Base-by-base conservation (phyloP, 2,113 vertebrate species). In the Jaculus jaculus region DNA sequence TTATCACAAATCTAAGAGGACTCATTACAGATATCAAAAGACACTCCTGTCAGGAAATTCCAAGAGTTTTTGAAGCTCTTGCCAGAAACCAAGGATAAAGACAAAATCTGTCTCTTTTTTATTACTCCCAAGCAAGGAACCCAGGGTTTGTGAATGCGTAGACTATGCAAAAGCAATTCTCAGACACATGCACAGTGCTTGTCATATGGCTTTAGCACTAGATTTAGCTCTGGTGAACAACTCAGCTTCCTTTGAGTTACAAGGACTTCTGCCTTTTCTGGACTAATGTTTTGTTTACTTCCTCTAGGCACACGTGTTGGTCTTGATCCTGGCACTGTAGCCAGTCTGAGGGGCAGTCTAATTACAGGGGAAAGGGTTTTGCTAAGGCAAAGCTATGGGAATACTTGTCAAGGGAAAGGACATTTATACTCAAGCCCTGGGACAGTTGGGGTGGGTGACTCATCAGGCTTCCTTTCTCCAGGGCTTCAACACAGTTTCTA, bases 301-400 rank as follows among this genome's bases (percentile, higher is more conserved):
- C 61, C 39, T 91, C 26, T 60, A 28, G 84, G 39, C 10, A 24
- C 8, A 0, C 39, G 5, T 73, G 54, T 73, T 89, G 51, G n/a
- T 81, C 71, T 89, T 74, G 37, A 75, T 26, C 51, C 26, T 91
- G 47, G 69, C 74, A 34, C 1, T 8, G 1, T 26, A 74, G 60
- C 54, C 11, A 23, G 9, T 63, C 77, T 75, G 26, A 80, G 68
- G 77, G 72, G 71, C 61, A 51, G 54, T 91, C 71, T 85, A 26
- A 77, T 32, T 73, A 86, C 84, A 87, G 37, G 65, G 54, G 65
- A 60, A 54, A 89, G 68, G 17, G 65, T 91, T 96, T 97, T 94
- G 84, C 84, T 78, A 54, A 84, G 87, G 87, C 42, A 92, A 80
- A 69, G 30, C 37, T 94, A 7, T 95, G 68, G 81, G 79, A 86